Base-by-base conservation (phyloP, 2,113 vertebrate species). In the Cochlearius cochlearius region DNA sequence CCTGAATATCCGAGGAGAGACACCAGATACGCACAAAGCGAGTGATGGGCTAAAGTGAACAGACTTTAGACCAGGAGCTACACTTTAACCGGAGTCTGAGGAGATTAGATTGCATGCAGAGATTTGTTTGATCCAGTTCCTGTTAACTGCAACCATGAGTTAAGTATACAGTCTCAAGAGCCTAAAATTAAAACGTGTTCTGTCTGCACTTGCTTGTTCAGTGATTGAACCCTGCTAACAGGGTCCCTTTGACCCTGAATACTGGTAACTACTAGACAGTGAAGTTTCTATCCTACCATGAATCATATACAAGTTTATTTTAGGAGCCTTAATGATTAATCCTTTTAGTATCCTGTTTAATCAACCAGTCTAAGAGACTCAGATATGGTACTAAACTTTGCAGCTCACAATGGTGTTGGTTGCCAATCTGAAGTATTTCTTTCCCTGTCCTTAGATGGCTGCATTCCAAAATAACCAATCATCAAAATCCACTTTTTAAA, bases 91-190 rank as follows among this genome's bases (percentile, higher is more conserved):
- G 27, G n/a, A 14, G 16, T 30, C 62, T 39, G 41, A 53, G 56
- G 30, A 87, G 38, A 50, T 55, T 9, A 72, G 43, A 72, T 0
- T 53, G 29, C 49, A 50, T 1, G 5, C 0, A 1, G 43, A 76
- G 52, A 41, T 82, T 39, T 59, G 56, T 64, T 91, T 79, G 67
- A 83, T 64, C 15, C 67, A 38, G 49, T 15, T 88, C 77, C 36
- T 39, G 16, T 58, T 71, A 85, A 78, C 11, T 50, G 22, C 78
- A 85, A 32, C 25, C 29, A 4, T 8, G 22, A 32, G 76, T 72
- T 58, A 75, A 85, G 14, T n/a, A 62, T 4, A 66, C 14, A 17
- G 59, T 32, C 56, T 50, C 64, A 66, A 71, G 16, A 62, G 27
- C 62, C 30, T 59, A 63, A 71, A 90, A 90, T 66, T 36, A 84